A percentile compares a stretch with the other conserved stretches of the same genome.
Evolutionary conservation across 2,888 invertebrate genomes (phyloP).

Genomic region (Hirtodrosophila cameraria): DNA sequence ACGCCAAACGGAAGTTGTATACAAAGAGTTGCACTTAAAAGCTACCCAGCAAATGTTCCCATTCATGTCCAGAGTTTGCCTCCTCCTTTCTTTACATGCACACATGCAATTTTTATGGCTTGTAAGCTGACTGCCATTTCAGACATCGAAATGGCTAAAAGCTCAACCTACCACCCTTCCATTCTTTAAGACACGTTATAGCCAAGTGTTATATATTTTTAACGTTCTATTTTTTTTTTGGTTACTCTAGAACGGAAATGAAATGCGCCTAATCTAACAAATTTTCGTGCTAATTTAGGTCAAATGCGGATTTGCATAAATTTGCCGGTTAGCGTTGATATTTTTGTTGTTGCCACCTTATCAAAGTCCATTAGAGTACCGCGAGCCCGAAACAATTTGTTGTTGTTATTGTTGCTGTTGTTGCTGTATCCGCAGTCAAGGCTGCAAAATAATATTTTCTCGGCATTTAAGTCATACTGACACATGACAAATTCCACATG

Average conservation of each 20-base stretch:
- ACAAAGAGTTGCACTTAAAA: constrained; percentile 79
- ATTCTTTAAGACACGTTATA: constrained; percentile 9
- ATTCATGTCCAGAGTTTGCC: constrained; percentile 57
- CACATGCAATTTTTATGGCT: constrained; percentile 78
- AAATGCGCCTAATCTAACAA: constrained; percentile 77
- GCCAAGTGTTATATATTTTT: constrained; percentile 27
- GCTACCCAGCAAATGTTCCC: constrained; percentile 60
- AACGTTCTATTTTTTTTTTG: constrained; percentile 22
- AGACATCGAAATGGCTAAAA: constrained; percentile 57
- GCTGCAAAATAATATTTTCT: constrained; percentile 65
- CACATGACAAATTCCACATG: constrained; percentile 78
- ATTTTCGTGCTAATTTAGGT: constrained; percentile 81
- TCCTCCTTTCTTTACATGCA: constrained; percentile 43
- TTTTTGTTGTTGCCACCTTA: constrained; percentile 73
- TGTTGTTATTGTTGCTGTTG: constrained; percentile 6
- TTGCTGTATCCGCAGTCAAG: constrained; percentile 8
- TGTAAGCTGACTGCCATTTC: constrained; percentile 60
- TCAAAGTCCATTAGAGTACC: constrained; percentile 75
- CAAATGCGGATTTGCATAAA: constrained; percentile 80
- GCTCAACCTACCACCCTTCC: constrained; percentile 5
- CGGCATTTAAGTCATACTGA: constrained; percentile 79
- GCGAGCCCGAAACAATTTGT: constrained; percentile 57
- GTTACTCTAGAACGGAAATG: constrained; percentile 57
- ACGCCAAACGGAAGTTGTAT: constrained; percentile 78
- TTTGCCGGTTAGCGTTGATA: constrained; percentile 50